Evolutionary conservation across 2,797 vertebrate species (phyloP).

Genomic region (Xenops minutus): DNA sequence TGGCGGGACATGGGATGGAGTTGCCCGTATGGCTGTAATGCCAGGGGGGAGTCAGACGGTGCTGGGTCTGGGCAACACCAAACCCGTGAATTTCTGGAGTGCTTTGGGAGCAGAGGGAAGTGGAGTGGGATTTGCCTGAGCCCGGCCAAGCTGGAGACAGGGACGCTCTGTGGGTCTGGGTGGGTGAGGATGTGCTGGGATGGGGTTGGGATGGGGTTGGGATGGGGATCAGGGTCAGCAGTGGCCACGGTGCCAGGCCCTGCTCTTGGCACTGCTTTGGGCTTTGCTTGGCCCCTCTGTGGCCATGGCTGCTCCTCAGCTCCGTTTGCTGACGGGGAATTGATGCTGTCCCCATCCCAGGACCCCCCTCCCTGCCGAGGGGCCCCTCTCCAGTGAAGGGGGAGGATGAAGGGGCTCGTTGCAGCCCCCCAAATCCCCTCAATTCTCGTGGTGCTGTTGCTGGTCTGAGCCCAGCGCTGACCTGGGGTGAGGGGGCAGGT

Average conservation of each 20-base stretch:
- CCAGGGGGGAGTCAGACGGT: not conserved
- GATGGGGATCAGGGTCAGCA: not conserved
- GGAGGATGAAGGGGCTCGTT: not conserved
- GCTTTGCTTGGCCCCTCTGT: not conserved
- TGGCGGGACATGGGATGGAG: not conserved
- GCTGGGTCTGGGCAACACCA: not conserved
- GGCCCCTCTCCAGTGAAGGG: not conserved
- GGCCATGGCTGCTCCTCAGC: accelerated
- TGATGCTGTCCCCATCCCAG: not conserved
- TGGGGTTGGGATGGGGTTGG: not conserved
- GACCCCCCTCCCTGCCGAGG: not conserved
- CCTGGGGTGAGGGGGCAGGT: accelerated
- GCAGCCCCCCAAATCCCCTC: not conserved
- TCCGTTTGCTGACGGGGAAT: accelerated
- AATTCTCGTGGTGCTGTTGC: accelerated
- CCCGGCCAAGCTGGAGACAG: accelerated
- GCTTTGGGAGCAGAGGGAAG: not conserved
- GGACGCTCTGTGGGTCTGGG: accelerated
- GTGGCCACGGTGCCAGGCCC: accelerated
- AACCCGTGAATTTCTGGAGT: accelerated
- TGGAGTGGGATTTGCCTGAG: accelerated
- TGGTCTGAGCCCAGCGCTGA: not conserved
- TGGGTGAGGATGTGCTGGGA: not conserved
- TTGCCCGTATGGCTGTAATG: not conserved
- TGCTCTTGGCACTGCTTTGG: not conserved